Percentiles rank a stretch among this genome's conserved stretches.
phyloP scores from a whole-genome alignment of 1,140 invertebrate species.

The Drosophila obscura region DNA sequence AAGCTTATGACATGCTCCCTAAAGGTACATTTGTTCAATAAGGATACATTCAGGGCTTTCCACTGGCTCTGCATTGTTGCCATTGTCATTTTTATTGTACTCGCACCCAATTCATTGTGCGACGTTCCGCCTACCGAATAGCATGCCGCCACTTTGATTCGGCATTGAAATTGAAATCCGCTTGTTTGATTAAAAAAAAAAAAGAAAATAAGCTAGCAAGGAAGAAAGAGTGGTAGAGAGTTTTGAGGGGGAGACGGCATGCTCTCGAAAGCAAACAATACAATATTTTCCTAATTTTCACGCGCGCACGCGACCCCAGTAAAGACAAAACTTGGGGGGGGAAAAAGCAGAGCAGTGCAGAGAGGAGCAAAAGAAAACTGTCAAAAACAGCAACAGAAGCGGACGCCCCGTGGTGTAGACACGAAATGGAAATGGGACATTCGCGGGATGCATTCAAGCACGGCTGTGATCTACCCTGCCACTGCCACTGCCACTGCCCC shows the following conservation, averaged over 20 bases:
- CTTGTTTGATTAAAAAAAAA: conserved; percentile 51
- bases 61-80: conserved; percentile 3
- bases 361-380: conserved; percentile 65
- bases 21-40: too few relatives aligned
- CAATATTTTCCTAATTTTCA: conserved; percentile 80
- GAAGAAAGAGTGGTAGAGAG: conserved; percentile 3
- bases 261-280: conserved; percentile 53
- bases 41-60: not conserved
- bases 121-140: conserved; percentile 31
- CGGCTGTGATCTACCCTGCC: not conserved
- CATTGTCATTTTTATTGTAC: not conserved
- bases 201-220: conserved; percentile 35
- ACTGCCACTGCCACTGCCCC: not conserved
- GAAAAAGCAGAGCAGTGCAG: conserved; percentile 22
- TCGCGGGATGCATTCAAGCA: conserved; percentile 33
- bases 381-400: conserved; percentile 64
- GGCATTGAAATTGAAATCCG: conserved; percentile 74
- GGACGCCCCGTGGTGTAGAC: conserved; percentile 38
- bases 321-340: conserved; percentile 35
- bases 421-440: conserved; percentile 24
- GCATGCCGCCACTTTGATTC: conserved; percentile 60
- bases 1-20: too few relatives aligned
- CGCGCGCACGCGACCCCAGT: conserved; percentile 70
- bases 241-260: not conserved
- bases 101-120: not conserved